A percentile compares a stretch with the other conserved stretches of the same genome.
These are phyloP conservation scores for Mellivora capensis DNA, from an alignment of 2,113 vertebrate genomes.

Conservation along the genomic window DNA sequence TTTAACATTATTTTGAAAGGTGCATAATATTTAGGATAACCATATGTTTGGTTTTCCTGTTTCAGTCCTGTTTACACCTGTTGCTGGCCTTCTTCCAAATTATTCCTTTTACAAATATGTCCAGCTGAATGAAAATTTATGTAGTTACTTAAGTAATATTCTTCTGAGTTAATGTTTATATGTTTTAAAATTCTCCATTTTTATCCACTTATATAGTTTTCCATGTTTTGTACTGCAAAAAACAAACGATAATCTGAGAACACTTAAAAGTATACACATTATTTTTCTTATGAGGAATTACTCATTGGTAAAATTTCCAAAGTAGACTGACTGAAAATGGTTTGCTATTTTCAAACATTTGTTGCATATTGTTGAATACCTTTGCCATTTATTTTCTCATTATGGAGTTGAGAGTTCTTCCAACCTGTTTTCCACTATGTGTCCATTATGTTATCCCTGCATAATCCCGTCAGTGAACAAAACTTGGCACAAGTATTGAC, in stretches of 20 bases:
- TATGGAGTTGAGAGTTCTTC: not conserved
- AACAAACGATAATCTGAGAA: not conserved
- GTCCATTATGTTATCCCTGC: not conserved
- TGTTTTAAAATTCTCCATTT: not conserved
- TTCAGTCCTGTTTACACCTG: not conserved
- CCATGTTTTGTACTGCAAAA: not conserved
- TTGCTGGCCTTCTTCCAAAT: not conserved
- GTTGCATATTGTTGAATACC: not conserved
- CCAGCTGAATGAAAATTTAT: not conserved
- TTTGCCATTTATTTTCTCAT: not conserved
- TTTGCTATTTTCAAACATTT: not conserved
- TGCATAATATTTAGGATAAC: not conserved
- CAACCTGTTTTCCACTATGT: not conserved
- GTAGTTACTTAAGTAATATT: not conserved
- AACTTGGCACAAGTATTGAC: not conserved
- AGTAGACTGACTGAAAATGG: not conserved
- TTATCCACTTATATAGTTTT: not conserved
- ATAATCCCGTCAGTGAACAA: not conserved
- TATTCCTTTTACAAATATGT: not conserved
- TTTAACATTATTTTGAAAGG: not conserved
- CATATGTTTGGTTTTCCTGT: not conserved
- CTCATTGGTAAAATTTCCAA: not conserved
- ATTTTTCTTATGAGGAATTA: not conserved
- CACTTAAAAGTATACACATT: not conserved
- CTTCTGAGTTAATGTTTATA: not conserved